phyloP scores from a whole-genome alignment of 2,113 vertebrate genomes.

The Xiphorhynchus elegans region DNA sequence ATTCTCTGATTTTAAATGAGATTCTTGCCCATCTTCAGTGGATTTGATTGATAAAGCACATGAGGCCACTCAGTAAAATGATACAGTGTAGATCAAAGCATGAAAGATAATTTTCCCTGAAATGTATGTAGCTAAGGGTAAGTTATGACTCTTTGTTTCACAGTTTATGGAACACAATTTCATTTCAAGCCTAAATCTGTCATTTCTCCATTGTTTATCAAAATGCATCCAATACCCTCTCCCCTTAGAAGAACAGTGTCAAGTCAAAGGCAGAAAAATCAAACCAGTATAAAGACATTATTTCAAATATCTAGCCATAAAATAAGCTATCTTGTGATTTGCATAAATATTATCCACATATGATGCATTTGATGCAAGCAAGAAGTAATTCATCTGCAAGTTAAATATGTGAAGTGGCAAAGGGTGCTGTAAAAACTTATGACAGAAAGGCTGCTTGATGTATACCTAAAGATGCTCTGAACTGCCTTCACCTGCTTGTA shows the following conservation, averaged over 20 bases:
- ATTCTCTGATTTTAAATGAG: constrained; percentile 71
- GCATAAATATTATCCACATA: constrained; percentile 51
- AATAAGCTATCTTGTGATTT: constrained; percentile 53
- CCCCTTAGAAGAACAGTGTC: constrained; percentile 52
- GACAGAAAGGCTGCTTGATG: not conserved
- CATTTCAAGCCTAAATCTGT: constrained; percentile 79
- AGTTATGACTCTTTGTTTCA: constrained; percentile 80
- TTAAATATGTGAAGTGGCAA: constrained; percentile 29
- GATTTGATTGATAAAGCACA: constrained; percentile 75
- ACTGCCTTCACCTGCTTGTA: not conserved
- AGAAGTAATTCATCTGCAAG: constrained; percentile 51
- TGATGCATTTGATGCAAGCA: constrained; percentile 16
- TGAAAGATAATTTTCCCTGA: constrained; percentile 75
- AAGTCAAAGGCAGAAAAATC: constrained; percentile 72
- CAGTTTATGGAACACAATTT: constrained; percentile 80
- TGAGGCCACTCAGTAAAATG: constrained; percentile 74
- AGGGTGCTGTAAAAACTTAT: constrained; percentile 38
- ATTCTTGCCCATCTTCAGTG: constrained; percentile 61
- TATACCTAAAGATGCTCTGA: not conserved
- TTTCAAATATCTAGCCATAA: constrained; percentile 48
- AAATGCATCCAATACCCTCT: constrained; percentile 48
- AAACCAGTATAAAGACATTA: constrained; percentile 30
- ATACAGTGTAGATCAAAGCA: constrained; percentile 76
- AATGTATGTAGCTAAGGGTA: constrained; percentile 68
- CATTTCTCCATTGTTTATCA: constrained; percentile 79